Base-by-base conservation (phyloP, 2,797 vertebrate genomes). In the Typhlichthys subterraneus region DNA sequence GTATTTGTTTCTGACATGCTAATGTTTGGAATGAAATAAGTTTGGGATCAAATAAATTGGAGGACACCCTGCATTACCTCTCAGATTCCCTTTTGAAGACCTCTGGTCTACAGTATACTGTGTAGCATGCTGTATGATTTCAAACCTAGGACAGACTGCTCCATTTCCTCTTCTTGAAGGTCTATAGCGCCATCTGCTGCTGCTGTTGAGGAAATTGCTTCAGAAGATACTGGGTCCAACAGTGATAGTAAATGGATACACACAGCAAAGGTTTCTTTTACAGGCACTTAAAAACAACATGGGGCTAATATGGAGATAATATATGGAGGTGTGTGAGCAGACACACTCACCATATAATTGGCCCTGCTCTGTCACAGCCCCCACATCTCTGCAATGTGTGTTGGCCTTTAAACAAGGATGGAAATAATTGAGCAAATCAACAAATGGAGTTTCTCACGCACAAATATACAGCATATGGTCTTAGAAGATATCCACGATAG, bases 81-180 rank as follows among this genome's bases (percentile, higher is more conserved):
- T 3, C 23, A 23, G 23, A 23, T 3, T 3, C 23, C 23, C 23
- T 23, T 23, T 23, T 23, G 23, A 23, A 23, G 23, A 23, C 23
- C 23, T 23, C 23, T 23, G 23, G 23, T 23, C 23, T 23, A 3
- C 23, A 23, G 23, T 23, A 23, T 23, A 17, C 17, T 11, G 12
- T n/a, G 5, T 31, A 23, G 45, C 11, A 23, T 23, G 23, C 10
- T 10, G 6, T 3, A 3, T 59, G 17, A 51, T 51, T 65, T 8
- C 73, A 55, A 54, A 92, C 88, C 92, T 75, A 65, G 75, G 7
- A 91, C 84, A 0, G 88, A 90, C 15, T 29, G 67, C 67, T 76
- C 75, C 86, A 91, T 92, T 60, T 91, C 87, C 45, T 89, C 83
- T 47, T 94, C 89, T 12, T 3, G 68, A 33, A 92, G 85, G 62